These are phyloP conservation scores for Drosophila bocki DNA, from an alignment of 1,140 invertebrate species.

Conservation along the genomic window DNA sequence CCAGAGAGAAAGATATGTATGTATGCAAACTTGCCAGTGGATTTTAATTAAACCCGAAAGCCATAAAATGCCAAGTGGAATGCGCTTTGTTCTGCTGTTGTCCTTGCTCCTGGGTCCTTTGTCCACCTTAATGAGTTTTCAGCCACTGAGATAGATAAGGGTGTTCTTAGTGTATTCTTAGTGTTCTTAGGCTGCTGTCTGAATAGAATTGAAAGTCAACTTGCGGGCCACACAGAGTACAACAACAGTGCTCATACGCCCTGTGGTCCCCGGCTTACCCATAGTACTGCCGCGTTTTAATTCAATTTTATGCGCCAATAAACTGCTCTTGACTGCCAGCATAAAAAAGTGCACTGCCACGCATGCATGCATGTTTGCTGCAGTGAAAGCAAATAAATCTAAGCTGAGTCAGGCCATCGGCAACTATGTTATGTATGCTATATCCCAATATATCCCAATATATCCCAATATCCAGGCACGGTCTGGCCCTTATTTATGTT, in stretches of 20 bases:
- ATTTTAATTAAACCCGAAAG: slow-evolving; percentile 60
- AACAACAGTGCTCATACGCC: slow-evolving; percentile 28
- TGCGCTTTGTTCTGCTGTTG: slow-evolving; percentile 31
- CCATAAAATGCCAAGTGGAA: slow-evolving; percentile 51
- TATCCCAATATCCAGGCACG: slow-evolving; percentile 7
- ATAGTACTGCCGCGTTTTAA: slow-evolving; percentile 28
- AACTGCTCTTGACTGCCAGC: slow-evolving; percentile 25
- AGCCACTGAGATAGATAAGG: slow-evolving; percentile 34
- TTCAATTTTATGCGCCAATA: slow-evolving; percentile 55
- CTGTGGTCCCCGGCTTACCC: background rate
- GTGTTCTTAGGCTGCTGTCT: background rate
- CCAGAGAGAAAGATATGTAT: slow-evolving; percentile 3
- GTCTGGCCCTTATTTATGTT: slow-evolving; percentile 35
- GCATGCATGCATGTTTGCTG: slow-evolving; percentile 1
- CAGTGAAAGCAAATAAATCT: slow-evolving; percentile 33
- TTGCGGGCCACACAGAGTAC: slow-evolving; percentile 21
- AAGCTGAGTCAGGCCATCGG: slow-evolving; percentile 37
- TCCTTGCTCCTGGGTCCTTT: slow-evolving; percentile 24
- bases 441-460: slow-evolving; percentile 12
- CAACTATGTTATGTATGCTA: background rate
- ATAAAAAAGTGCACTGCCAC: slow-evolving; percentile 30
- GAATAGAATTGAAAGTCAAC: slow-evolving; percentile 15
- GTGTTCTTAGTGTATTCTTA: slow-evolving; percentile 6
- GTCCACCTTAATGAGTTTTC: slow-evolving; percentile 67
- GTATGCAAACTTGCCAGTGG: slow-evolving; percentile 38